These are phyloP conservation scores for Actenoides lindsayi DNA, from an alignment of 2,113 vertebrate genomes.

Conservation along the genomic window DNA sequence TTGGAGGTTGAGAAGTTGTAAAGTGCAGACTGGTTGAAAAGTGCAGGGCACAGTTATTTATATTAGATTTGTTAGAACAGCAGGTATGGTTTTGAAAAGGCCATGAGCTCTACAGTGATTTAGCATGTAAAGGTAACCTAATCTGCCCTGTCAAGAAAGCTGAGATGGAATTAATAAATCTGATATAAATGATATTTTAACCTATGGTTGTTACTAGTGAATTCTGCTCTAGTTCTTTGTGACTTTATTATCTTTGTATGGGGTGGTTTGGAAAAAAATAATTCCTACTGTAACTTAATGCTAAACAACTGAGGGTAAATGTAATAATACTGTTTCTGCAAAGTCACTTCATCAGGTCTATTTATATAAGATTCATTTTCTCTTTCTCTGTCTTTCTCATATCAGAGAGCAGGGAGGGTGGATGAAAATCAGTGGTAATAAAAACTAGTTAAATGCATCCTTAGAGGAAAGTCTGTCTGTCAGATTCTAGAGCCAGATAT, in stretches of 20 bases:
- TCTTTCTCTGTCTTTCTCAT: background rate
- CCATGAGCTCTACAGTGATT: fast-evolving
- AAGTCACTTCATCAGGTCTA: background rate
- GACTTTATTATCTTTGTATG: background rate
- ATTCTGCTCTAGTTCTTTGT: background rate
- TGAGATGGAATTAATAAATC: background rate
- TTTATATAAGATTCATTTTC: background rate
- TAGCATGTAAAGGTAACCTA: background rate
- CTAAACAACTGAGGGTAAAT: background rate
- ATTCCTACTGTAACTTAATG: background rate
- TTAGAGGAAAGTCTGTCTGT: background rate
- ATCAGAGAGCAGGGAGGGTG: background rate
- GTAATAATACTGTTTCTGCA: background rate
- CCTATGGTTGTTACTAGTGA: background rate
- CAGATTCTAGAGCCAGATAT: background rate
- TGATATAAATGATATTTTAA: background rate
- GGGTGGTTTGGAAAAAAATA: background rate
- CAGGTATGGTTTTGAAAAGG: background rate
- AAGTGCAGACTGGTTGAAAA: background rate
- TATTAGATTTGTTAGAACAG: background rate
- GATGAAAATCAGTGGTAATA: background rate
- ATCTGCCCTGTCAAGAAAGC: background rate
- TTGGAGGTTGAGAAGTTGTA: background rate
- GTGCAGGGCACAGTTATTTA: background rate
- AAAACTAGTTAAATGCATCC: background rate